phyloP scores from a whole-genome alignment of 2,888 invertebrate species.

The Tachina grossa region DNA sequence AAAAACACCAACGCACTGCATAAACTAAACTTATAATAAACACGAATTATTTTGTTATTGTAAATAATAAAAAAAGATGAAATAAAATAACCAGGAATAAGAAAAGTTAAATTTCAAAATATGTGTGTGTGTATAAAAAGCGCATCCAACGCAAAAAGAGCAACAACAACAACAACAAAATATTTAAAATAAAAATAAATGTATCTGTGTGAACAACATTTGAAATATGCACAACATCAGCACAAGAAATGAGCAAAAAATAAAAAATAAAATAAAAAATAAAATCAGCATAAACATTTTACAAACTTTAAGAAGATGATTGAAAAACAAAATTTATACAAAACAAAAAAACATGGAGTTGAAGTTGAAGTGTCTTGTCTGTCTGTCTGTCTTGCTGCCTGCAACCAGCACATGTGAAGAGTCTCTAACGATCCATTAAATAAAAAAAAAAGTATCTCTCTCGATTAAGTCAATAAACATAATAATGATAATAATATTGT shows the following conservation, averaged over 20 bases:
- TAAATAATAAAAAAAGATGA: constrained; percentile 31
- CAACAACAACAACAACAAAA: background rate
- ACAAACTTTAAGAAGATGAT: constrained; percentile 27
- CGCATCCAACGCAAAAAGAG: constrained; percentile 64
- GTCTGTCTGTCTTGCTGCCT: background rate
- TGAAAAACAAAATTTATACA: constrained; percentile 7
- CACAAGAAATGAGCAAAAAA: constrained; percentile 50
- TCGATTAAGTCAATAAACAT: constrained; percentile 35
- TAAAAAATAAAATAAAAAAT: constrained; percentile 25
- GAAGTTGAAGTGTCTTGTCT: background rate
- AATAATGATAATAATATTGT: constrained; percentile 22
- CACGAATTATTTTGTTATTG: constrained; percentile 31
- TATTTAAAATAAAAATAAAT: background rate
- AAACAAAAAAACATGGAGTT: background rate
- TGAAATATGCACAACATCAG: constrained; percentile 25
- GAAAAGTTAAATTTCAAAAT: constrained; percentile 14
- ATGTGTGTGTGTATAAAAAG: constrained; percentile 18
- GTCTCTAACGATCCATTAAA: background rate
- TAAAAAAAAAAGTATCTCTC: constrained; percentile 11
- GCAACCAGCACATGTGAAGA: constrained; percentile 4
- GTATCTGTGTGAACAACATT: constrained; percentile 1
- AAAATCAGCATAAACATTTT: constrained; percentile 39
- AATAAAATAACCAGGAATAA: constrained; percentile 41
- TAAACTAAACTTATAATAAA: constrained; percentile 50
- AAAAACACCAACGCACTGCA: constrained; percentile 64